A percentile compares a stretch with the other conserved stretches of the same genome.
phyloP scores from a whole-genome alignment of 1,140 invertebrate genomes.

The Aphaenogaster rudis region DNA sequence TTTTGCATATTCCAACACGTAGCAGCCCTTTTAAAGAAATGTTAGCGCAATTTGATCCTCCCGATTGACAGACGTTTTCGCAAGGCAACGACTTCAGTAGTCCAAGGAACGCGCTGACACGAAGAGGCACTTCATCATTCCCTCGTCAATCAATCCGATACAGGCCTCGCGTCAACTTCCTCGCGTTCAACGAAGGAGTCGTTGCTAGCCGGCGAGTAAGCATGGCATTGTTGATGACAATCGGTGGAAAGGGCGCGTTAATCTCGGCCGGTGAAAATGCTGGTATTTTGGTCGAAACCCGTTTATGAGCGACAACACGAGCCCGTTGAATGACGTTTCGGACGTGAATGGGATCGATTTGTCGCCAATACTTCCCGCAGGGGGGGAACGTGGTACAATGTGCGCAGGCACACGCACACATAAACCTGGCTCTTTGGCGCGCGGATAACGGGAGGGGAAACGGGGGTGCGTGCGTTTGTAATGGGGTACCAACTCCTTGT shows the following conservation, averaged over 20 bases:
- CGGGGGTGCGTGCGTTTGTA: slow-evolving; percentile 67
- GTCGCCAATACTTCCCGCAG: slow-evolving; percentile 70
- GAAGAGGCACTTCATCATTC: slow-evolving; percentile 2
- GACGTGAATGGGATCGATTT: slow-evolving; percentile 80
- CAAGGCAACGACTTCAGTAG: neutral
- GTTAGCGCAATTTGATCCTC: neutral
- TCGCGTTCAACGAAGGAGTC: slow-evolving; percentile 13
- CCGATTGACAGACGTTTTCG: neutral
- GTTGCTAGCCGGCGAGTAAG: slow-evolving; percentile 9
- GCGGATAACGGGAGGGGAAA: slow-evolving; percentile 18
- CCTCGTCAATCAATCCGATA: slow-evolving; percentile 23
- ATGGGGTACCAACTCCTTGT: slow-evolving; percentile 75
- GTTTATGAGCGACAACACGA: slow-evolving; percentile 80
- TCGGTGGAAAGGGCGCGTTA: slow-evolving; percentile 35
- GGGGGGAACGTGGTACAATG: slow-evolving; percentile 21
- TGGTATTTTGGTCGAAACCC: slow-evolving; percentile 79
- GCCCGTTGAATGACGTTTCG: slow-evolving; percentile 72
- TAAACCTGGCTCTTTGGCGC: neutral
- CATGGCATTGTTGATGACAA: slow-evolving; percentile 39
- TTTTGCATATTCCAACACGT: neutral
- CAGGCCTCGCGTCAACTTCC: slow-evolving; percentile 46
- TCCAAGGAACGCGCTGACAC: neutral
- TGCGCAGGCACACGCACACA: slow-evolving; percentile 3
- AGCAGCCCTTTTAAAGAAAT: neutral
- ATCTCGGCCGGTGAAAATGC: slow-evolving; percentile 63